phyloP scores from a whole-genome alignment of 2,797 vertebrate genomes.

The Meriones psammophilus region DNA sequence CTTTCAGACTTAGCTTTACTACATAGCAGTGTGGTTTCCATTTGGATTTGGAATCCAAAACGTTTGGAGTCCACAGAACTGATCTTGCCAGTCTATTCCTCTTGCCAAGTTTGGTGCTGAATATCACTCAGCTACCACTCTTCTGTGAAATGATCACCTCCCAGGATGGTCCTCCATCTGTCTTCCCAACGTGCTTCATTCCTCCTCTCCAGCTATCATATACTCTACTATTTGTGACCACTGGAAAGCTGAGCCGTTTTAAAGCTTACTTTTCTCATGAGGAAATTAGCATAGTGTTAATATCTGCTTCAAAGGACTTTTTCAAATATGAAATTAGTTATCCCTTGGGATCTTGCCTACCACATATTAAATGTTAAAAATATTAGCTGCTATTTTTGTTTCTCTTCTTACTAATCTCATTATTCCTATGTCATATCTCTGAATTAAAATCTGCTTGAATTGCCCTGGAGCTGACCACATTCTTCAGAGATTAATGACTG shows the following conservation, averaged over 20 bases:
- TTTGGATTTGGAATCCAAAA: neutral
- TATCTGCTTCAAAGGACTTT: neutral
- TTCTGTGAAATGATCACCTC: neutral
- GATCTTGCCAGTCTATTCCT: neutral
- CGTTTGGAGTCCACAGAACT: neutral
- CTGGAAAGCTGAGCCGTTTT: neutral
- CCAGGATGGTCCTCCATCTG: neutral
- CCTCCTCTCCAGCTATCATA: neutral
- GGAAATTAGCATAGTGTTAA: neutral
- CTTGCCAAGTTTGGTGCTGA: neutral
- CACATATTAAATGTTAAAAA: neutral
- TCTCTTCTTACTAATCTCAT: neutral
- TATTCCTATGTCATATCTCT: neutral
- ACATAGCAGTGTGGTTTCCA: neutral
- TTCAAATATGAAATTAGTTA: slow-evolving; percentile 18
- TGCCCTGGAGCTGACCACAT: neutral
- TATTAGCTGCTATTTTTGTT: neutral
- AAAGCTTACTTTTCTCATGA: slow-evolving; percentile 15
- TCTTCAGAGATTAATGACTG: neutral
- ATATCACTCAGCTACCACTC: neutral
- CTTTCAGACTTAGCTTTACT: slow-evolving; percentile 17
- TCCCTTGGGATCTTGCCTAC: neutral
- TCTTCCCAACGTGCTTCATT: neutral
- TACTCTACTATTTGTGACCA: neutral
- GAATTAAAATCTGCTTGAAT: slow-evolving; percentile 36